Percentiles rank a stretch among this genome's conserved stretches.
These are phyloP conservation scores for Triplophysa siluroides DNA, from an alignment of 2,113 vertebrate genomes.

Conservation along the genomic window DNA sequence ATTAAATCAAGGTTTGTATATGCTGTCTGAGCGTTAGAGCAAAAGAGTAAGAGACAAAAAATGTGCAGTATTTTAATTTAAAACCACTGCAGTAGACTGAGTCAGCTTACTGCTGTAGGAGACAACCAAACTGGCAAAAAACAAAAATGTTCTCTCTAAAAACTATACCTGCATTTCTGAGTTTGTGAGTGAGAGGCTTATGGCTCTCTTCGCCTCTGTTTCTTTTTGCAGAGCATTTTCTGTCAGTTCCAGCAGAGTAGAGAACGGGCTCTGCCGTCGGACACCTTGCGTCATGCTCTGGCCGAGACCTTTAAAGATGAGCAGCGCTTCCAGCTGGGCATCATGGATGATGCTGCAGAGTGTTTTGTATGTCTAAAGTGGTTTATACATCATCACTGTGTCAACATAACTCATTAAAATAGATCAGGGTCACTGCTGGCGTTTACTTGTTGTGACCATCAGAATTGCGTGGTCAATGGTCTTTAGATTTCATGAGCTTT, in stretches of 20 bases:
- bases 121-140: background rate
- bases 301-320: slow-evolving; percentile 97
- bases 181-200: background rate
- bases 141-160: background rate
- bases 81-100: background rate
- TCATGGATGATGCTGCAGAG: slow-evolving; percentile 98
- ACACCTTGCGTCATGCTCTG: slow-evolving; percentile 90
- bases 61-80: no score
- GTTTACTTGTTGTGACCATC: background rate
- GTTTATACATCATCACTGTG: slow-evolving; percentile 16
- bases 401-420: background rate
- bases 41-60: no score
- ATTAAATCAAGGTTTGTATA: no score
- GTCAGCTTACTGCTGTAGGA: background rate
- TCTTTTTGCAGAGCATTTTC: slow-evolving; percentile 85
- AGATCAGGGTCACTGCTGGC: background rate
- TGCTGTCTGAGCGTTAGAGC: no score
- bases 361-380: slow-evolving; percentile 86
- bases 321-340: slow-evolving; percentile 95
- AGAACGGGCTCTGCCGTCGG: slow-evolving; percentile 91
- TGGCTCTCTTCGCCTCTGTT: background rate
- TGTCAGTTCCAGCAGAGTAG: slow-evolving; percentile 94
- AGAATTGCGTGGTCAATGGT: background rate
- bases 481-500: background rate
- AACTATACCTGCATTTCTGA: background rate